Conservation (phyloP, 2,797 vertebrate species). For the Poeciliopsis presidionis region DNA sequence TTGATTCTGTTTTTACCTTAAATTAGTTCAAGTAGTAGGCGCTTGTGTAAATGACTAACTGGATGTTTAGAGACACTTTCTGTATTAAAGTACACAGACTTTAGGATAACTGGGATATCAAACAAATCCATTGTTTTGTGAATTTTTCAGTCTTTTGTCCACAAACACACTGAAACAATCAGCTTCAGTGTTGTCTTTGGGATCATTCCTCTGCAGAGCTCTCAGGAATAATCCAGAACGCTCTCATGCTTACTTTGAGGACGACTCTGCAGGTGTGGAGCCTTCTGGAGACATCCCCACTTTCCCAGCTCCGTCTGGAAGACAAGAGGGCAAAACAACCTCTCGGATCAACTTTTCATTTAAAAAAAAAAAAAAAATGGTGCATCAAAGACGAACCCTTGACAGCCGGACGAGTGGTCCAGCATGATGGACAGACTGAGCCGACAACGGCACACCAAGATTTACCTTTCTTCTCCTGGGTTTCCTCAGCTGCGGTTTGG, state of each 20-base stretch:
- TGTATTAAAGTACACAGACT: slow-evolving; percentile 15
- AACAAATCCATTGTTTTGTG: slow-evolving; percentile 7
- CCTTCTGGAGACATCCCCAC: slow-evolving; percentile 68
- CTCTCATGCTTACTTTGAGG: slow-evolving; percentile 83
- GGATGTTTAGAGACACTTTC: slow-evolving; percentile 19
- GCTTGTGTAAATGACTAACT: slow-evolving; percentile 29
- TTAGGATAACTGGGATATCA: background rate
- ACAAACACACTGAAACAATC: background rate
- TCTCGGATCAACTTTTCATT: background rate
- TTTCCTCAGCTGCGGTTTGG: slow-evolving; percentile 98
- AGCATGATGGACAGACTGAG: background rate
- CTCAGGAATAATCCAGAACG: background rate
- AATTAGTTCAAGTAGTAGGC: slow-evolving; percentile 5
- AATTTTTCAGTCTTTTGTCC: slow-evolving; percentile 9
- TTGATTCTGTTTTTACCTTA: background rate
- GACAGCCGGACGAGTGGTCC: background rate
- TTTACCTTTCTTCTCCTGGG: slow-evolving; percentile 93
- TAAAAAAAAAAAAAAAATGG: slow-evolving; percentile 3
- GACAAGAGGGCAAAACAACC: slow-evolving; percentile 30
- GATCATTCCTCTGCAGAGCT: background rate
- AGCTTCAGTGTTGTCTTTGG: background rate
- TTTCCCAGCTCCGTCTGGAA: slow-evolving; percentile 84
- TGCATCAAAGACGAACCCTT: background rate
- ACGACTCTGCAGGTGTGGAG: slow-evolving; percentile 72
- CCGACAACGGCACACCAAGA: slow-evolving; percentile 62